phyloP scores from a whole-genome alignment of 2,888 invertebrate species.

The Plutella xylostella region DNA sequence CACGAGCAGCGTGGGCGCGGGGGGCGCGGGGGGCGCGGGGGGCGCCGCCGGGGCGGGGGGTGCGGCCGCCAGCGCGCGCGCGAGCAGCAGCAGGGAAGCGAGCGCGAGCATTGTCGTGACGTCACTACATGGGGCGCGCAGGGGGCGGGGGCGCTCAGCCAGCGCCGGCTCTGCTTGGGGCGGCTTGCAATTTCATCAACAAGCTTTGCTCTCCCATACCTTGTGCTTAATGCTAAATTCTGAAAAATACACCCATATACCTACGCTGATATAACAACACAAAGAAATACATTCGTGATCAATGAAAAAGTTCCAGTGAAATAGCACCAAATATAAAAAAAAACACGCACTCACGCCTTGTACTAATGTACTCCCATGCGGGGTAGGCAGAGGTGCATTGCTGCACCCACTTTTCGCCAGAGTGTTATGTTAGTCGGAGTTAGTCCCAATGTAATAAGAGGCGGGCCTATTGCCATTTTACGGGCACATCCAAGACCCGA shows the following conservation, averaged over 20 bases:
- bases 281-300: neutral
- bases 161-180: neutral
- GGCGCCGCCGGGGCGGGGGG: slow-evolving; percentile 20
- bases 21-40: slow-evolving; percentile 21
- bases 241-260: neutral
- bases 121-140: neutral
- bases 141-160: neutral
- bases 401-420: no score
- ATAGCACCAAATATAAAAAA: no score
- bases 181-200: neutral
- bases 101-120: slow-evolving; percentile 5
- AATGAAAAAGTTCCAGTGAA: no score
- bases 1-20: slow-evolving; percentile 35
- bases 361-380: no score
- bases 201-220: neutral
- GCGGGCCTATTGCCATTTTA: no score
- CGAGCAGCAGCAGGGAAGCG: slow-evolving; percentile 13
- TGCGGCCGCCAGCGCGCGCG: slow-evolving; percentile 12
- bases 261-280: no score
- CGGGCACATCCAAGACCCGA: no score
- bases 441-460: no score
- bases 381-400: no score
- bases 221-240: neutral
- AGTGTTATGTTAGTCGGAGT: no score
- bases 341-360: no score